phyloP scores from a whole-genome alignment of 1,140 invertebrate species.

The Psix sp. region DNA sequence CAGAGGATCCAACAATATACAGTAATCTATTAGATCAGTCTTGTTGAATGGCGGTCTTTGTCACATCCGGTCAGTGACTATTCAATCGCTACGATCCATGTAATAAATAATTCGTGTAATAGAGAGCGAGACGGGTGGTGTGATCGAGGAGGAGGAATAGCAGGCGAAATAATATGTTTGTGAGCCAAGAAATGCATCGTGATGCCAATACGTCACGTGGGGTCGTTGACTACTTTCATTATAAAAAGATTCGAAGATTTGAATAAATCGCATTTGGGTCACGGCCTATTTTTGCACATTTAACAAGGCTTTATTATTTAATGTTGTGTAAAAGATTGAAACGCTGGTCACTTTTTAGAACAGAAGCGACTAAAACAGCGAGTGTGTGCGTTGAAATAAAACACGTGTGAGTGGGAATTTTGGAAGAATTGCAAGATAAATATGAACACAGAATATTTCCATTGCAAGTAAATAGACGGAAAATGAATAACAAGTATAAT shows the following conservation, averaged over 20 bases:
- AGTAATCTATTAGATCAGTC: slow-evolving; percentile 66
- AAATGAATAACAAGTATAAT: too few species aligned
- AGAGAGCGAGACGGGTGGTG: slow-evolving; percentile 25
- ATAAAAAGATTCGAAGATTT: slow-evolving; percentile 54
- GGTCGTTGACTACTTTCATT: slow-evolving; percentile 59
- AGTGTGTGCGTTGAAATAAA: too few species aligned
- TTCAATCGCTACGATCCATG: slow-evolving; percentile 69
- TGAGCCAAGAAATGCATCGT: slow-evolving; percentile 41
- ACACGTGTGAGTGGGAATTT: too few species aligned
- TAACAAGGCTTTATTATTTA: slow-evolving; percentile 35
- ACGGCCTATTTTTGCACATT: slow-evolving; percentile 47
- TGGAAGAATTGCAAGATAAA: too few species aligned
- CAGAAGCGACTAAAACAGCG: too few species aligned
- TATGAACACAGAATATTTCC: too few species aligned
- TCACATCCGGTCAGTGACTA: slow-evolving; percentile 73
- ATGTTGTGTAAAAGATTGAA: slow-evolving; percentile 12
- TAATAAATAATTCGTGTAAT: slow-evolving; percentile 68
- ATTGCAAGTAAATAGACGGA: too few species aligned
- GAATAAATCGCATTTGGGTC: slow-evolving; percentile 55
- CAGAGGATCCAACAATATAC: slow-evolving; percentile 52
- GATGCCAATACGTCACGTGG: slow-evolving; percentile 37
- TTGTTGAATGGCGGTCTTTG: slow-evolving; percentile 62
- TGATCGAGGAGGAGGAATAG: slow-evolving; percentile 4
- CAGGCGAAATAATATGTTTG: slow-evolving; percentile 36
- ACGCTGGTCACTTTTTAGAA: slow-evolving; percentile 13